These are phyloP conservation scores for Nemotelus nigrinus DNA, from an alignment of 2,888 invertebrate genomes.

Conservation along the genomic window DNA sequence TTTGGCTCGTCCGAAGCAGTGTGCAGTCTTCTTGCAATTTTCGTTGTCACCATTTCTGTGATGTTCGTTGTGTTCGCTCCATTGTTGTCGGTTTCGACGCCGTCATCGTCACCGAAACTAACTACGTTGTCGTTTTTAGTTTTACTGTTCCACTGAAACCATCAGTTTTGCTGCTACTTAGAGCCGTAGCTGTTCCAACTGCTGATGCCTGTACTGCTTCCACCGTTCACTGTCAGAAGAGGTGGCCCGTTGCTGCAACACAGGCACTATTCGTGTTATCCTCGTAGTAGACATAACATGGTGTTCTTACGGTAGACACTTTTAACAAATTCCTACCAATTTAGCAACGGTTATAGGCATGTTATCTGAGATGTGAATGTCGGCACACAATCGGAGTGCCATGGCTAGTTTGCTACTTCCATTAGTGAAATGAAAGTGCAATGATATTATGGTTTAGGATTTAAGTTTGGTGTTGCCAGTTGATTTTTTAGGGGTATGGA, in stretches of 20 bases:
- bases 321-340: slow-evolving; percentile 44
- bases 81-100: slow-evolving; percentile 9
- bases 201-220: background rate
- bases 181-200: too few species aligned
- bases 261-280: slow-evolving; percentile 37
- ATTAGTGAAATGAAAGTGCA: slow-evolving; percentile 24
- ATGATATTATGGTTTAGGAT: background rate
- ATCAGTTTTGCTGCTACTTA: too few species aligned
- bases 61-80: background rate
- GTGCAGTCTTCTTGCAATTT: slow-evolving; percentile 1
- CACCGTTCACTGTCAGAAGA: background rate
- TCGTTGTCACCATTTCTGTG: background rate
- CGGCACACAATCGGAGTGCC: slow-evolving; percentile 39
- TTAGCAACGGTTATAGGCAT: slow-evolving; percentile 42
- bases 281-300: slow-evolving; percentile 34
- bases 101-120: slow-evolving; percentile 24
- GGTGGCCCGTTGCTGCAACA: background rate
- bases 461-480: background rate
- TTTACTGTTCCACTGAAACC: background rate
- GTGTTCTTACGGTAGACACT: slow-evolving; percentile 40
- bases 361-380: slow-evolving; percentile 43
- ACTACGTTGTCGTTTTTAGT: slow-evolving; percentile 21
- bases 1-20: slow-evolving; percentile 15
- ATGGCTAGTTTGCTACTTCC: slow-evolving; percentile 28
- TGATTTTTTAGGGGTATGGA: too few species aligned